Percentiles rank a stretch among this genome's conserved stretches.
Conservation (phyloP, 2,797 vertebrate species). For the Bovichtus variegatus region DNA sequence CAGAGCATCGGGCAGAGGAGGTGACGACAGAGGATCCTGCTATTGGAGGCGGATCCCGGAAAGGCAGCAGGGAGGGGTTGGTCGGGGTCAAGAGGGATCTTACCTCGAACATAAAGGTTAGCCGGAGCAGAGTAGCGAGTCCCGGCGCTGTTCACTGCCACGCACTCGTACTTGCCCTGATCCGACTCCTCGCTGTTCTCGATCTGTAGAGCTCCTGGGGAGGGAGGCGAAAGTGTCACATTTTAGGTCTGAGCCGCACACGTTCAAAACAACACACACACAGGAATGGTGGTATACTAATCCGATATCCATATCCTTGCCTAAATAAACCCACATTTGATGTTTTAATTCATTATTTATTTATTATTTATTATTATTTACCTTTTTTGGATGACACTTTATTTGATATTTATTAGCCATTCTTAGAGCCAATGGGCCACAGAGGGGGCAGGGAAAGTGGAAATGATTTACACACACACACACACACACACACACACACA, state of each 20-base stretch:
- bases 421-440: no score
- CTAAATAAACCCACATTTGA: neutral
- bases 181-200: slow-evolving; percentile 98
- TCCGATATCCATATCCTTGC: neutral
- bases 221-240: slow-evolving; percentile 50
- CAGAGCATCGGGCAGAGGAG: neutral
- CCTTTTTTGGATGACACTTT: no score
- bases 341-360: neutral
- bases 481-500: neutral
- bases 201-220: slow-evolving; percentile 95
- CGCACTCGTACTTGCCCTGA: slow-evolving; percentile 99
- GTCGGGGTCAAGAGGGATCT: slow-evolving; percentile 69
- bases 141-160: slow-evolving; percentile 96
- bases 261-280: neutral
- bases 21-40: neutral
- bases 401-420: no score
- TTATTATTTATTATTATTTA: no score
- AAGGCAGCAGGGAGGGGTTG: slow-evolving; percentile 7
- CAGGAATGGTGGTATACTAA: neutral
- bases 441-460: no score
- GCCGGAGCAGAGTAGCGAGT: slow-evolving; percentile 97
- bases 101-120: slow-evolving; percentile 99
- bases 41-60: slow-evolving; percentile 31
- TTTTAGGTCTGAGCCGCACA: slow-evolving; percentile 19
- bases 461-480: neutral